Conservation (phyloP, 2,797 vertebrate genomes). For the Tauraco hartlaubi region DNA sequence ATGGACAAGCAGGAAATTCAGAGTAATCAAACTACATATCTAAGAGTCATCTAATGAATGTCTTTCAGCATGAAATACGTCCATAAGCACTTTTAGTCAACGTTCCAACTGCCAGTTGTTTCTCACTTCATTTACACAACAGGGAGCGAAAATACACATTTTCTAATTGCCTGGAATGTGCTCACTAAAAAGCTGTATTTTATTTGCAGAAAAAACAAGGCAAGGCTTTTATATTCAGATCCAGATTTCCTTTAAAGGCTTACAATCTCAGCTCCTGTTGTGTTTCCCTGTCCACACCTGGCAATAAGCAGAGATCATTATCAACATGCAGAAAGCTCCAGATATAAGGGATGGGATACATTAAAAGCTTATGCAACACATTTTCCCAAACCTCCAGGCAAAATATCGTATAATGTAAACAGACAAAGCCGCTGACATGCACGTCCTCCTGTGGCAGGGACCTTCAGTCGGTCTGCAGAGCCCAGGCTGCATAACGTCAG, state of each 20-base stretch:
- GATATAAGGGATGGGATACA: not conserved
- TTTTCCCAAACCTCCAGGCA: not conserved
- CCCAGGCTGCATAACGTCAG: accelerated
- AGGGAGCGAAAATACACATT: not conserved
- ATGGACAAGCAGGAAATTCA: not conserved
- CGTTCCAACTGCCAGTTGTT: not conserved
- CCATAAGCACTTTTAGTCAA: not conserved
- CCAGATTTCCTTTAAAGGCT: not conserved
- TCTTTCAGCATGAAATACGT: not conserved
- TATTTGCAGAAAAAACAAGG: not conserved
- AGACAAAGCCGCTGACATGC: not conserved
- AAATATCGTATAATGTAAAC: not conserved
- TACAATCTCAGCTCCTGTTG: not conserved
- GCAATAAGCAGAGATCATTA: not conserved
- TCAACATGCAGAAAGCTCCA: not conserved
- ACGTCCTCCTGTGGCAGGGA: not conserved
- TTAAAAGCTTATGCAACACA: not conserved
- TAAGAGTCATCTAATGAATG: not conserved
- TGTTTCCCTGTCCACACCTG: not conserved
- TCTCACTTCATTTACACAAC: not conserved
- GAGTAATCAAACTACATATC: not conserved
- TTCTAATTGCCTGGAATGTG: not conserved
- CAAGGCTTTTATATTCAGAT: not conserved
- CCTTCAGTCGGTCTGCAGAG: not conserved
- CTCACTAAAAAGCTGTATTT: not conserved